Evolutionary conservation across 2,113 vertebrate genomes (phyloP), one percentile per base, ranked within the genome.

Genomic region (Tapirus terrestris): DNA sequence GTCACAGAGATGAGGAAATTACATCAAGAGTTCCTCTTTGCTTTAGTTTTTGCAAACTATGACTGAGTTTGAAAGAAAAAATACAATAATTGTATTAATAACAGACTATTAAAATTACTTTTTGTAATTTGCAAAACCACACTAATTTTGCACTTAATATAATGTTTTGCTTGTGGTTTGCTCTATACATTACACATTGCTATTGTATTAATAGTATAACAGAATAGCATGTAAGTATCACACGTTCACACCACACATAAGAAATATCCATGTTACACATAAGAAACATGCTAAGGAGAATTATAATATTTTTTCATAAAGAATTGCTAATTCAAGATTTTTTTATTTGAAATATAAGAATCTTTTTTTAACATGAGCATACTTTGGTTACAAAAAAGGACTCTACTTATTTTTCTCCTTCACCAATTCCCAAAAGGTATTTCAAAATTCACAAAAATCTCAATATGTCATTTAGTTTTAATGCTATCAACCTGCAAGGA

Each of bases 311-410:
- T 89, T 92, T 63, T 75, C 53, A 86, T 45, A 65, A 95, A 70
- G 6, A 96, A 39, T 33, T 96, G 36, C 12, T 53, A 93, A 96
- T 36, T 6, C 2, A 84, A 80, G 12, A 53, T 61, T 77, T 36
- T 36, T 73, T 96, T 67, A 60, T 27, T 33, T 82, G 75, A 98
- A 96, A 83, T 53, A 76, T n/a, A 18, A 82, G 51, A 60, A 67
- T 89, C 36, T 45, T 65, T 94, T 77, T 61, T 63, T 60, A 77
- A 89, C 27, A 85, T 75, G 6, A 79, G 13, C 8, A 20, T 43
- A 70, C 76, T 92, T 95, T 29, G 16, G 14, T 43, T 63, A 79
- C n/a, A 61, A 43, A 56, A 61, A 88, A 81, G 31, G 18, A 36
- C 18, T 65, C 5, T 60, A 48, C 6, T 72, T 61, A 31, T n/a